phyloP scores from a whole-genome alignment of 2,888 invertebrate species.

The Cryptus armator region DNA sequence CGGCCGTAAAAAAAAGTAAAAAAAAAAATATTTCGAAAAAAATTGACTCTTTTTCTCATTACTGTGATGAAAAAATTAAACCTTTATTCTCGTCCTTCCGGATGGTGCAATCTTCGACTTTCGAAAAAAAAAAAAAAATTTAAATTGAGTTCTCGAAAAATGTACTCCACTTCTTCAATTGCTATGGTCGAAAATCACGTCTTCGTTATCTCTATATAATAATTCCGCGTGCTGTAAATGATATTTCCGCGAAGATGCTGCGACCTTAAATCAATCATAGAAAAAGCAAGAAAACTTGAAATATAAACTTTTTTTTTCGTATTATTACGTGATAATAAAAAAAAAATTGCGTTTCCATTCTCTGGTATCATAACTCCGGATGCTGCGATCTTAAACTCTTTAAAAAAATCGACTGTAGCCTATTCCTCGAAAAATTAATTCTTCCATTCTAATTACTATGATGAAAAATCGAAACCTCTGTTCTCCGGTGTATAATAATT shows the following conservation, averaged over 20 bases:
- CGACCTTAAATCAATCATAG: too few species aligned
- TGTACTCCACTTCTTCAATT: neutral
- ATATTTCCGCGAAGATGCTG: too few species aligned
- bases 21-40: conserved; percentile 5
- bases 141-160: neutral
- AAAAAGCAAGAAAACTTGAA: too few species aligned
- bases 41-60: conserved; percentile 1
- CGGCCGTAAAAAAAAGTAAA: neutral
- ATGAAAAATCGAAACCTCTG: neutral
- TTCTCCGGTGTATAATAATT: neutral
- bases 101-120: neutral
- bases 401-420: neutral
- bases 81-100: neutral
- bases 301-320: too few species aligned
- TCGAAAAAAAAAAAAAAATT: neutral
- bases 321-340: too few species aligned
- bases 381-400: too few species aligned
- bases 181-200: conserved; percentile 27
- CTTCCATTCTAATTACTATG: neutral
- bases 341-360: too few species aligned
- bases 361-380: too few species aligned
- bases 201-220: conserved; percentile 30
- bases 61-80: neutral
- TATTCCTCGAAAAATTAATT: neutral
- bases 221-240: conserved; percentile 47